Percentiles rank a stretch among this genome's conserved stretches.
phyloP scores from a whole-genome alignment of 2,113 vertebrate species.

The Pelobates fuscus region DNA sequence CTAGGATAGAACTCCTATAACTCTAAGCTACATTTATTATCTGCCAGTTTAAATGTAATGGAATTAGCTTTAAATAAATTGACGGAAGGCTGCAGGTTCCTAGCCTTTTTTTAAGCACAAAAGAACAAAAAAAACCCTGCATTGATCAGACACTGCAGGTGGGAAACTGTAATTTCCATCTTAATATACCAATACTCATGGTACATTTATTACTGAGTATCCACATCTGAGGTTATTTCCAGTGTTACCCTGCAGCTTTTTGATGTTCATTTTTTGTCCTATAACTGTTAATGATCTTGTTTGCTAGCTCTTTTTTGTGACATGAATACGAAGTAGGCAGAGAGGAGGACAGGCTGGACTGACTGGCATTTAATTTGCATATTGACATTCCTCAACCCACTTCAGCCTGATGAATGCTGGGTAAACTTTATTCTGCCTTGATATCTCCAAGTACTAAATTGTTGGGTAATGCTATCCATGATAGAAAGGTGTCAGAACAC shows the following conservation, averaged over 20 bases:
- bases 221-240: neutral
- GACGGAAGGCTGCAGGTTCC: neutral
- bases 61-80: neutral
- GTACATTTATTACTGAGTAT: neutral
- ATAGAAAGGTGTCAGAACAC: too few species aligned
- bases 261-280: neutral
- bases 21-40: too few species aligned
- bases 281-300: constrained; percentile 2
- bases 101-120: neutral
- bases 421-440: neutral
- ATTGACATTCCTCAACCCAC: neutral
- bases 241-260: neutral
- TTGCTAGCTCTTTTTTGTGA: neutral
- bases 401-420: neutral
- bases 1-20: too few species aligned
- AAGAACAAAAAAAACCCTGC: neutral
- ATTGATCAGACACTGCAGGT: neutral
- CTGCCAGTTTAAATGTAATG: too few species aligned
- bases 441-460: too few species aligned
- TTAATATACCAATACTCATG: neutral
- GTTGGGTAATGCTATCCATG: too few species aligned
- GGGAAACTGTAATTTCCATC: neutral
- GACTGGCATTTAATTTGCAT: neutral
- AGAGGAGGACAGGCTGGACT: neutral
- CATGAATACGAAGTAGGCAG: neutral